Evolutionary conservation across 2,888 invertebrate species (phyloP).

Genomic region (Pyrrhosoma nymphula): DNA sequence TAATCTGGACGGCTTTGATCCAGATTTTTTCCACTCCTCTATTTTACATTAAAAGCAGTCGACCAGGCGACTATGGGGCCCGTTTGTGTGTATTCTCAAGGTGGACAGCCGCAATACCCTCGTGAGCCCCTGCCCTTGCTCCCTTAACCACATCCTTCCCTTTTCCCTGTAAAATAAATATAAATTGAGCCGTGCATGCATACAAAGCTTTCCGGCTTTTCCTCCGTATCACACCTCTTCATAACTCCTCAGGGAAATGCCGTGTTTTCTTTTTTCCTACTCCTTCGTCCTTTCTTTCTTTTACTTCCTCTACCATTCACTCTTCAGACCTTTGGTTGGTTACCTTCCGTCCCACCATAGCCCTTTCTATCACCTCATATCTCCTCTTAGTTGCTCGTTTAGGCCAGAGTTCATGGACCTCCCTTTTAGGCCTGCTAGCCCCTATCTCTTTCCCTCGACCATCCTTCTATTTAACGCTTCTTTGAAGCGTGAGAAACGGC

Average conservation of each 20-base stretch:
- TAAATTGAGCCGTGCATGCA: not conserved
- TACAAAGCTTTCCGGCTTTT: not conserved
- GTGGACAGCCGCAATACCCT: not conserved
- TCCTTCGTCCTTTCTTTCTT: not conserved
- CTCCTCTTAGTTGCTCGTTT: not conserved
- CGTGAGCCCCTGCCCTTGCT: not conserved
- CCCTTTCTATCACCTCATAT: not conserved
- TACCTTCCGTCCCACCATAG: not conserved
- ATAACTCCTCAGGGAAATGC: not conserved
- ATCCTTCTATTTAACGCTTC: not conserved
- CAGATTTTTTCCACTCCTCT: not conserved
- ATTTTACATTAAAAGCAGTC: not conserved
- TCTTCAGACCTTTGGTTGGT: not conserved
- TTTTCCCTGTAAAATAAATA: not conserved
- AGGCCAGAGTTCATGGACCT: not conserved
- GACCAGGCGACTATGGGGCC: not conserved
- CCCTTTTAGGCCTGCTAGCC: not conserved
- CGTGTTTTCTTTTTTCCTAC: not conserved
- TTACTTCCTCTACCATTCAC: not conserved
- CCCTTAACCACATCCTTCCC: not conserved
- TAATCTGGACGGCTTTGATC: not conserved
- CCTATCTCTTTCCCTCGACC: not conserved
- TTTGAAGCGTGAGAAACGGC: not conserved
- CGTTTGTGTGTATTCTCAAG: not conserved
- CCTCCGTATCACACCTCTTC: not conserved